phyloP scores from a whole-genome alignment of 2,797 vertebrate genomes.

The Tenualosa thibaudeaui region DNA sequence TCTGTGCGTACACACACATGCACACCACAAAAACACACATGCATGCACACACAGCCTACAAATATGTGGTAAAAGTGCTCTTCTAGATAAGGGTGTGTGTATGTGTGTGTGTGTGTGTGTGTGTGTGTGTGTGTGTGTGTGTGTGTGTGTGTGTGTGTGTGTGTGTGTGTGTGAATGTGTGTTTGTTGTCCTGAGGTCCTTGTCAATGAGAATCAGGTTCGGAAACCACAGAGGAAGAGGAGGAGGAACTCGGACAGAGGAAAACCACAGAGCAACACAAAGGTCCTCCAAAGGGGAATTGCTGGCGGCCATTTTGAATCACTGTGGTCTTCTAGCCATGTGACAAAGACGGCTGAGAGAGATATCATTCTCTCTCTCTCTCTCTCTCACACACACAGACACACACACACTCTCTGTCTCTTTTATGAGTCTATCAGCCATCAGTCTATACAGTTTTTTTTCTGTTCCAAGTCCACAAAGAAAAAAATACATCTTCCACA shows the following conservation, averaged over 20 bases:
- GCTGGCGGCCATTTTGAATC: constrained; percentile 14
- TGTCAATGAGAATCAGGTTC: background rate
- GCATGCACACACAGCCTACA: background rate
- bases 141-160: background rate
- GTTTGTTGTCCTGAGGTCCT: constrained; percentile 8
- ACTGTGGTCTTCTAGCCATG: background rate
- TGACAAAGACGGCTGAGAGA: background rate
- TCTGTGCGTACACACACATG: background rate
- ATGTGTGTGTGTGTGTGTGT: background rate
- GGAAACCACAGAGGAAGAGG: constrained; percentile 9
- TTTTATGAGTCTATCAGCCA: background rate
- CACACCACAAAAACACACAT: background rate
- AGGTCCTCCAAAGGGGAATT: background rate
- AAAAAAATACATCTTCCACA: background rate
- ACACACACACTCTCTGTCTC: background rate
- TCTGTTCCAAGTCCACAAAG: background rate
- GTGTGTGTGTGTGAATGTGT: background rate
- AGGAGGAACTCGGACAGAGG: background rate
- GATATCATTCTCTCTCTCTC: background rate
- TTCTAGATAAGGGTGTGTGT: background rate
- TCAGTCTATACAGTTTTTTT: background rate
- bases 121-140: background rate
- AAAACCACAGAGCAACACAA: background rate
- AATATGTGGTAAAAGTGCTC: constrained; percentile 19
- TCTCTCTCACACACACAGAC: background rate